Conservation (phyloP, 2,797 vertebrate species). For the Paguma larvata region DNA sequence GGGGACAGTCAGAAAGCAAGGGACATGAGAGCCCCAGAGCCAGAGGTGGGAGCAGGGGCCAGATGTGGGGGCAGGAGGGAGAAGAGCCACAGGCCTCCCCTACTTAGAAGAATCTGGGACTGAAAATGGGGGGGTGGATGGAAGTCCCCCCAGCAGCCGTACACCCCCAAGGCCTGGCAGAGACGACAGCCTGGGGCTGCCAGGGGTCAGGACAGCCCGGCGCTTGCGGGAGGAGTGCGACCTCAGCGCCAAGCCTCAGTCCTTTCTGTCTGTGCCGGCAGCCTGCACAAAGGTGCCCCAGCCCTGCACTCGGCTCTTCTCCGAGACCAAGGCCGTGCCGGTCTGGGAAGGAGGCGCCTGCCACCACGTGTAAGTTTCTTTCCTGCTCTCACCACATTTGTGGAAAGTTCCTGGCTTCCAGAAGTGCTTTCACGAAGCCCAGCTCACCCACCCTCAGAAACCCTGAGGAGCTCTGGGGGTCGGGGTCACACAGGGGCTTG, state of each 20-base stretch:
- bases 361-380: conserved; percentile 95
- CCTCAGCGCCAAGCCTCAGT: not conserved
- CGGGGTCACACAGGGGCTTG: not conserved
- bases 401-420: rapidly evolving
- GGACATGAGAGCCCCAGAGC: rapidly evolving
- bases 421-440: not conserved
- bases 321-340: conserved; percentile 96
- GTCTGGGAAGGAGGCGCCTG: conserved; percentile 96
- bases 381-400: not conserved
- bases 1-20: not conserved
- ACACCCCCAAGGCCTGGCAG: not conserved
- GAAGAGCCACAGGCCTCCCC: not conserved
- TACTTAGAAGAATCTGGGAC: not conserved
- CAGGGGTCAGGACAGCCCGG: not conserved
- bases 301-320: conserved; percentile 96
- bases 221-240: too few relatives aligned
- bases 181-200: not conserved
- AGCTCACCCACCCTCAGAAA: not conserved
- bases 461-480: not conserved
- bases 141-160: not conserved
- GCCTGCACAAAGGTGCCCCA: conserved; percentile 95
- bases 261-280: conserved; percentile 86
- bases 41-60: not conserved
- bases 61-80: too few relatives aligned
- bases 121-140: rapidly evolving